Base-by-base conservation (phyloP, 2,888 invertebrate species). In the Nycteola revayana region DNA sequence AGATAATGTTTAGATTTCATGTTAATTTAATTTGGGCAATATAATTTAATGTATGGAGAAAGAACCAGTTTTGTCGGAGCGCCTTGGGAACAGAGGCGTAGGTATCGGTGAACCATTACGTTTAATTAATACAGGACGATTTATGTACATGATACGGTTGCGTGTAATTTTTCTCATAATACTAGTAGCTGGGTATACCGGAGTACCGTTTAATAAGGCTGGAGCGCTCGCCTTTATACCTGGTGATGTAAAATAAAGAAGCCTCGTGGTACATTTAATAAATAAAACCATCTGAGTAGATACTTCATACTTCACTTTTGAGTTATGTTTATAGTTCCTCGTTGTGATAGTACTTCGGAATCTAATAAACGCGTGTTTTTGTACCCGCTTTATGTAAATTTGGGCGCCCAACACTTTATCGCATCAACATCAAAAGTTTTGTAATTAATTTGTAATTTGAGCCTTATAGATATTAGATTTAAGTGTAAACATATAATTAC, bases 91-190 rank as follows among this genome's bases (percentile, higher is more conserved):
- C 66, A 60, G 59, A 63, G 66, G 72, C 14, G 14, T 14, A 75
- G 66, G 74, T 66, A 81, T 79, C 70, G 60, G 66, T 72, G 60
- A 61, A 65, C 75, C 76, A 79, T 81, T 75, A 79, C 68, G 72
- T 78, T 81, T 78, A 81, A 82, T 82, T 76, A 78, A 81, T 76
- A 69, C 72, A 75, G 68, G 71, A 74, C 76, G 67, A 79, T 78
- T 73, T 79, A 79, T 76, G 66, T 63, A 49, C 46, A 64, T 66
- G 68, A 75, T 70, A 70, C 66, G 66, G 65, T 63, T 60, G 60
- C 67, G 62, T 72, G 67, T 79, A 75, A 74, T 75, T 69, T 74
- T 79, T 77, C 75, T 66, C 62, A 61, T 71, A 67, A 67, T 64
- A 75, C 64, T 55, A 60, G 40, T 60, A 52, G 54, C 59, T 69